Percentiles rank a stretch among this genome's conserved stretches.
Conservation (phyloP, 2,888 invertebrate genomes). For the Atethmia centrago region DNA sequence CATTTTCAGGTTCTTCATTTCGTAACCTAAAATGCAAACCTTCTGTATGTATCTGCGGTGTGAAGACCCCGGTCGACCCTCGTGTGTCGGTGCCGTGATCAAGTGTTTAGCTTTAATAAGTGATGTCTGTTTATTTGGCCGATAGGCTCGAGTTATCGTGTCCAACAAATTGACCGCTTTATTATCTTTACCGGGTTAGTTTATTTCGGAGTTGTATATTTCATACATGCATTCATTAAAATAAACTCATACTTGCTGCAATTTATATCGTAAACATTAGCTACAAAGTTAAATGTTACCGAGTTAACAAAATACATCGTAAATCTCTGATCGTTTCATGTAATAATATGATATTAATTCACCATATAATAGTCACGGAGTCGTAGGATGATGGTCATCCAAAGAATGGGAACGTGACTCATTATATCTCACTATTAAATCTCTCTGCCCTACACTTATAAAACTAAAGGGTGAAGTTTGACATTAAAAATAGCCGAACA, state of each 20-base stretch:
- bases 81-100: constrained; percentile 40
- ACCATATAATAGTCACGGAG: not conserved
- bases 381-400: not conserved
- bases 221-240: not conserved
- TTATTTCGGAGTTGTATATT: not conserved
- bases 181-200: constrained; percentile 4
- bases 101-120: constrained; percentile 55
- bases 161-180: constrained; percentile 10
- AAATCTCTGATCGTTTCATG: not conserved
- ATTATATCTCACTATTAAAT: not conserved
- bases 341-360: not conserved
- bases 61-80: not conserved
- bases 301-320: not conserved
- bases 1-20: not conserved
- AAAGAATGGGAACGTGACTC: not conserved
- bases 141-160: constrained; percentile 19
- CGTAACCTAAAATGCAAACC: not conserved
- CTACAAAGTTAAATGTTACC: not conserved
- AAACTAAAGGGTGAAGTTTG: constrained; percentile 16
- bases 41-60: constrained; percentile 3
- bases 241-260: constrained; percentile 1
- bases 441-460: not conserved
- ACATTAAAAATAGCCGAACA: constrained; percentile 37
- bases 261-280: not conserved
- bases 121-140: constrained; percentile 37